These are phyloP conservation scores for Turdus rufiventris DNA, from an alignment of 2,113 vertebrate species.

Conservation along the genomic window DNA sequence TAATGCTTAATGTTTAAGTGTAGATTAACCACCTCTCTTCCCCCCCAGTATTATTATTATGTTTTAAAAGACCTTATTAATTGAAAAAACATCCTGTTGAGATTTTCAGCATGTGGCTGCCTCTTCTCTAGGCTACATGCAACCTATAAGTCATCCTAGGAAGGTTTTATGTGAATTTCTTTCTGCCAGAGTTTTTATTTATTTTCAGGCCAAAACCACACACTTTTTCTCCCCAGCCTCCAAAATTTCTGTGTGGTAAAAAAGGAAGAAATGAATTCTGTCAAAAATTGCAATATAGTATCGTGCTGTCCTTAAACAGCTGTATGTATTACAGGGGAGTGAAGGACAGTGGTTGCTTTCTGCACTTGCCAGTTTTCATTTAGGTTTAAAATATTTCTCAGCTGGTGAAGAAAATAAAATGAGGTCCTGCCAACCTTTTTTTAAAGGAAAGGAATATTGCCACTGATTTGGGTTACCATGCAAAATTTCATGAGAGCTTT, in stretches of 20 bases:
- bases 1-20: background rate
- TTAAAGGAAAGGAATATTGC: background rate
- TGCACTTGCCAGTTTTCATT: background rate
- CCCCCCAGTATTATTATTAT: background rate
- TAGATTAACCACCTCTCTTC: background rate
- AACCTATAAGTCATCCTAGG: background rate
- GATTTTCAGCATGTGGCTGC: background rate
- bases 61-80: background rate
- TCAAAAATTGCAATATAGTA: background rate
- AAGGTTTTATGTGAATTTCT: background rate
- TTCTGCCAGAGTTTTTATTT: background rate
- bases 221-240: background rate
- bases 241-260: background rate
- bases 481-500: background rate
- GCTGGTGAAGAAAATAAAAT: background rate
- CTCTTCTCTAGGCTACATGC: background rate
- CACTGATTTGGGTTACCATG: background rate
- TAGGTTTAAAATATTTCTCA: background rate
- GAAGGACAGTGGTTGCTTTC: background rate
- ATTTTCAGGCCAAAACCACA: background rate
- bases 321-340: background rate
- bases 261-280: background rate
- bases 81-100: background rate
- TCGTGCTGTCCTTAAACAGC: background rate
- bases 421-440: background rate